A percentile compares a stretch with the other conserved stretches of the same genome.
Conservation (phyloP, 2,888 invertebrate species). For the Ormia ochracea region DNA sequence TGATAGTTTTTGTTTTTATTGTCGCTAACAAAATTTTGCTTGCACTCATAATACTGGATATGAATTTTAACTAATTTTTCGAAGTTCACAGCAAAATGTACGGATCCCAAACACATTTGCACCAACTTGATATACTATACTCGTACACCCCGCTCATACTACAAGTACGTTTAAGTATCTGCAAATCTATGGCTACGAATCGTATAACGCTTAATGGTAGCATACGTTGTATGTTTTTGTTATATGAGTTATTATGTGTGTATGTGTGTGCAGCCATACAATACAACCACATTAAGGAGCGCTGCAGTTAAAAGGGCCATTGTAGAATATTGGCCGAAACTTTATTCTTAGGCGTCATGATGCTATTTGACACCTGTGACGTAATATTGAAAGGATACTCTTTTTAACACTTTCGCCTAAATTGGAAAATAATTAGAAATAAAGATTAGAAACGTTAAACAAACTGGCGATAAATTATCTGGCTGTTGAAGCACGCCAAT, state of each 20-base stretch:
- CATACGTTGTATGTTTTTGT: neutral
- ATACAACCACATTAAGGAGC: no score
- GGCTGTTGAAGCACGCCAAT: no score
- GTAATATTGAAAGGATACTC: no score
- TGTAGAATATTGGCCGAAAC: no score
- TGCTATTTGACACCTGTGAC: no score
- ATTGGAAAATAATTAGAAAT: no score
- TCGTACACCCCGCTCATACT: neutral
- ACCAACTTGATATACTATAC: neutral
- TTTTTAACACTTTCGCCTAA: no score
- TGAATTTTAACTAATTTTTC: slow-evolving; percentile 41
- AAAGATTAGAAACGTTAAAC: no score
- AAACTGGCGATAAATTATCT: no score
- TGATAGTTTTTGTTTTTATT: slow-evolving; percentile 1
- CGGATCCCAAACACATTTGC: neutral
- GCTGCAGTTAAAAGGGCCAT: no score
- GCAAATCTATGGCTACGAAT: slow-evolving; percentile 48
- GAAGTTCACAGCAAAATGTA: slow-evolving; percentile 9
- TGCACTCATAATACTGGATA: slow-evolving; percentile 23
- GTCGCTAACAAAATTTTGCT: slow-evolving; percentile 44
- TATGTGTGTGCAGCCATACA: neutral
- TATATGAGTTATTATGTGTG: neutral
- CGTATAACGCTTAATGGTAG: slow-evolving; percentile 43
- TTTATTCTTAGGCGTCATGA: no score
- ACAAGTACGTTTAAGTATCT: slow-evolving; percentile 21